Base-by-base conservation (phyloP, 2,113 vertebrate species). In the Caranx ignobilis region DNA sequence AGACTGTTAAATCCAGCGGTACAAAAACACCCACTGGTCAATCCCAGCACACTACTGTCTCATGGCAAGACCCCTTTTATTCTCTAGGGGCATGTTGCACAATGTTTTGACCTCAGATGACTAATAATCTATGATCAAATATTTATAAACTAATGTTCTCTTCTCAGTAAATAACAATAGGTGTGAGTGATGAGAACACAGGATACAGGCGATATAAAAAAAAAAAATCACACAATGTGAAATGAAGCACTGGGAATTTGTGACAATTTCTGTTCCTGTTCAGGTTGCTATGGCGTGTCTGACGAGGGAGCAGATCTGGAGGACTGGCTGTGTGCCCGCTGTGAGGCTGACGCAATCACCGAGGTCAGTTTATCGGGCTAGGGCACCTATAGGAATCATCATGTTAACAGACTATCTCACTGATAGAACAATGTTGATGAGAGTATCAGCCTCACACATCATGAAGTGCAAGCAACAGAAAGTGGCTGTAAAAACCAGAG, bases 281-380 rank as follows among this genome's bases (percentile, higher is more conserved):
- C 68, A 99, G 98, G 98, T 92, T 99, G 98, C 88, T 99, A 99
- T 0, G 98, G 98, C 0, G 95, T 99, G 0, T 92, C 96, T 16
- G 95, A 34, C 4, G 89, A 95, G 15, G 95, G 96, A 57, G 94
- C 94, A 15, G 95, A 95, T 71, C 94, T 95, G 2, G 95, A 96
- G 21, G 94, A 95, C 61, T 99, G 98, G 98, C 93, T 95, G 86
- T 99, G 98, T 73, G 95, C 97, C 60, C 95, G 98, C 61, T 99
- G 98, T 89, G 94, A 96, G 66, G 97, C 96, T 52, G 95, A 96
- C 56, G 98, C 97, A 16, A 87, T 96, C 78, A 96, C 95, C 45
- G 96, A 99, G 96, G 98, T 99, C 80, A 95, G 94, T 82, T 52
- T 0, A 21, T 31, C n/a, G 19, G 39, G 5, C 13, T 15, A 6